These are phyloP conservation scores for Hirtodrosophila duncani DNA, from an alignment of 2,888 invertebrate genomes.

Conservation along the genomic window DNA sequence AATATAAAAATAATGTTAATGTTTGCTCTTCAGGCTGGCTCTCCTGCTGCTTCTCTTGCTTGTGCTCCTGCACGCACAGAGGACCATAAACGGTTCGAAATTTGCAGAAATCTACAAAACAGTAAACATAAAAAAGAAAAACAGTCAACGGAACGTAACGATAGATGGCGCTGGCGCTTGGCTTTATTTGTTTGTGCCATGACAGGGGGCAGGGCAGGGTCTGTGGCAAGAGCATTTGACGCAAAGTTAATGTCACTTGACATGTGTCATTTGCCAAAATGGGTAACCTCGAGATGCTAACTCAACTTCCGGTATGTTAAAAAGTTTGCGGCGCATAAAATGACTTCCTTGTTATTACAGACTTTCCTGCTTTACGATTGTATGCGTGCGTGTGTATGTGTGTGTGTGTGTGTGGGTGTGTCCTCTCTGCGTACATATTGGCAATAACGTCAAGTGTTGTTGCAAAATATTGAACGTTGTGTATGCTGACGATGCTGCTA, in stretches of 20 bases:
- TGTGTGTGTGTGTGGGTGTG: slow-evolving; percentile 19
- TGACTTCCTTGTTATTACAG: slow-evolving; percentile 69
- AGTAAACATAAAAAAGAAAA: slow-evolving; percentile 68
- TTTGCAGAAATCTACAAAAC: slow-evolving; percentile 50
- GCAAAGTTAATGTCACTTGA: slow-evolving; percentile 75
- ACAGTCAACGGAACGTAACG: slow-evolving; percentile 63
- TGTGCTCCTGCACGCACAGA: slow-evolving; percentile 9
- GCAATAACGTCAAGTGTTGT: slow-evolving; percentile 71
- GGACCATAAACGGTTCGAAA: slow-evolving; percentile 15
- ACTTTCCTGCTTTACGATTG: slow-evolving; percentile 66
- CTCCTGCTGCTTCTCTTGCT: slow-evolving; percentile 10
- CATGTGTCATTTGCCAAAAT: slow-evolving; percentile 75
- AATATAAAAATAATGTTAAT: slow-evolving; percentile 72
- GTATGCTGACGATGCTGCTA: slow-evolving; percentile 51
- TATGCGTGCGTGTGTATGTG: background rate
- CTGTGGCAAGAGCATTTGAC: slow-evolving; percentile 69
- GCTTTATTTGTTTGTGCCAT: slow-evolving; percentile 65
- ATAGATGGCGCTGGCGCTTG: slow-evolving; percentile 51
- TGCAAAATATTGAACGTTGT: slow-evolving; percentile 59
- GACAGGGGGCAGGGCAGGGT: slow-evolving; percentile 39
- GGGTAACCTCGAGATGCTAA: slow-evolving; percentile 66
- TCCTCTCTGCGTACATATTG: slow-evolving; percentile 61
- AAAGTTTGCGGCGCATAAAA: slow-evolving; percentile 73
- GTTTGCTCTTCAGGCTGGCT: slow-evolving; percentile 40
- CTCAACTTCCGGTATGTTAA: slow-evolving; percentile 73